Conservation (phyloP, 2,113 vertebrate species). For the Martes martes region DNA sequence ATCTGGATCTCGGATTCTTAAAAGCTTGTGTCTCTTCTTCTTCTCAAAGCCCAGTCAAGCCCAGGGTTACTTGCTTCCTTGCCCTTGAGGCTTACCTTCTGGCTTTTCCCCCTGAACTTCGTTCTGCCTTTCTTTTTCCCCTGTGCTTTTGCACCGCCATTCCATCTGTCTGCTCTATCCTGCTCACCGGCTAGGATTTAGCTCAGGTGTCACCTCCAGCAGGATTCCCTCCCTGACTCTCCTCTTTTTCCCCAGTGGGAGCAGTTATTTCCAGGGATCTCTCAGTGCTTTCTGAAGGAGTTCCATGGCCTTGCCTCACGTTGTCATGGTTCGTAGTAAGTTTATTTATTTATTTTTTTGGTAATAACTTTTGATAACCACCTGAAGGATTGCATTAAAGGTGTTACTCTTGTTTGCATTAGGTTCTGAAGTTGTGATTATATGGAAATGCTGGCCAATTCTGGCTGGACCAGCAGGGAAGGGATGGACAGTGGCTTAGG, state of each 20-base stretch:
- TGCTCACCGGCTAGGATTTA: neutral
- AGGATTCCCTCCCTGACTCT: neutral
- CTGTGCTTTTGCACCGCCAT: neutral
- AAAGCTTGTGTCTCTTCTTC: neutral
- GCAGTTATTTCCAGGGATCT: neutral
- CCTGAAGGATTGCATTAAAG: neutral
- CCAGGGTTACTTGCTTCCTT: neutral
- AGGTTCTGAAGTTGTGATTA: neutral
- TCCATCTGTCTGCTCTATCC: neutral
- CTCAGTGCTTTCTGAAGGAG: neutral
- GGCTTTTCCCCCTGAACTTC: neutral
- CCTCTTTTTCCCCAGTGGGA: neutral
- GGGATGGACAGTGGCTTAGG: neutral
- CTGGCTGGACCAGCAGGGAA: neutral
- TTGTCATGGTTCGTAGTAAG: neutral
- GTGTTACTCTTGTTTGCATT: neutral
- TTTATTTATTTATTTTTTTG: neutral
- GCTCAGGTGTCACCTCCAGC: neutral
- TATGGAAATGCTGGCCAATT: neutral
- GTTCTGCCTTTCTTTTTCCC: neutral
- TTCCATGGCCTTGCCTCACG: neutral
- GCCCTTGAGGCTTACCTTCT: neutral
- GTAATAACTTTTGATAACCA: neutral
- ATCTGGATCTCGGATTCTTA: neutral
- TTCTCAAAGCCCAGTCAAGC: neutral